phyloP scores from a whole-genome alignment of 2,113 vertebrate species.

The Thunnus thynnus region DNA sequence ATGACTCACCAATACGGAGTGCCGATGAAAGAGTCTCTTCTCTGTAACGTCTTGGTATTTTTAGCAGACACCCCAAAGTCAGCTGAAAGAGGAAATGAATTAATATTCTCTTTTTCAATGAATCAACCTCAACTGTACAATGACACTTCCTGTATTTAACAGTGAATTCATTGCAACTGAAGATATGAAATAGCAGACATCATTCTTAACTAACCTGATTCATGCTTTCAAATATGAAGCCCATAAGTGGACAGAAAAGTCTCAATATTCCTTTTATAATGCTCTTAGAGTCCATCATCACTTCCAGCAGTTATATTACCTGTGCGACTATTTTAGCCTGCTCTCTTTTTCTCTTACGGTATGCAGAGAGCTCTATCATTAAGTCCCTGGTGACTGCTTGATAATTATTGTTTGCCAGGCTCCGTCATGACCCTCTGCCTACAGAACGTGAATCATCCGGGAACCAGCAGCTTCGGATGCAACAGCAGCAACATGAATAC shows the following conservation, averaged over 20 bases:
- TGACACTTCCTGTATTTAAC: neutral
- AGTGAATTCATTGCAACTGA: neutral
- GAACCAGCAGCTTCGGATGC: slow-evolving; percentile 53
- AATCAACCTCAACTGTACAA: slow-evolving; percentile 18
- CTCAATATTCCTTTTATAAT: neutral
- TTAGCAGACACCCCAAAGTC: slow-evolving; percentile 99
- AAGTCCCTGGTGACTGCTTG: slow-evolving; percentile 53
- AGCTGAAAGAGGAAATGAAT: slow-evolving; percentile 88
- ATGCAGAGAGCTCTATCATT: slow-evolving; percentile 58
- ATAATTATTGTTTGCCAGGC: slow-evolving; percentile 72
- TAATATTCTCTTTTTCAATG: slow-evolving; percentile 37
- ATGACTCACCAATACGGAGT: slow-evolving; percentile 98
- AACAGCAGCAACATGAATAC: slow-evolving; percentile 46
- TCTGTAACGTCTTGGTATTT: slow-evolving; percentile 97
- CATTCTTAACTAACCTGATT: neutral
- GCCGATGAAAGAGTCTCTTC: slow-evolving; percentile 98
- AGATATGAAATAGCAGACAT: neutral
- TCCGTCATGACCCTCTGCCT: slow-evolving; percentile 68
- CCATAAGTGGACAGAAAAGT: slow-evolving; percentile 3
- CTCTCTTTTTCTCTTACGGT: slow-evolving; percentile 29
- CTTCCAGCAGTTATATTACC: slow-evolving; percentile 13
- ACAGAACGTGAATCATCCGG: slow-evolving; percentile 75
- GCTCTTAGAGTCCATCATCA: neutral
- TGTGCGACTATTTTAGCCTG: slow-evolving; percentile 22
- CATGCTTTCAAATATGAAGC: slow-evolving; percentile 16